phyloP scores from a whole-genome alignment of 2,113 vertebrate species.

The Apodemus sylvaticus region DNA sequence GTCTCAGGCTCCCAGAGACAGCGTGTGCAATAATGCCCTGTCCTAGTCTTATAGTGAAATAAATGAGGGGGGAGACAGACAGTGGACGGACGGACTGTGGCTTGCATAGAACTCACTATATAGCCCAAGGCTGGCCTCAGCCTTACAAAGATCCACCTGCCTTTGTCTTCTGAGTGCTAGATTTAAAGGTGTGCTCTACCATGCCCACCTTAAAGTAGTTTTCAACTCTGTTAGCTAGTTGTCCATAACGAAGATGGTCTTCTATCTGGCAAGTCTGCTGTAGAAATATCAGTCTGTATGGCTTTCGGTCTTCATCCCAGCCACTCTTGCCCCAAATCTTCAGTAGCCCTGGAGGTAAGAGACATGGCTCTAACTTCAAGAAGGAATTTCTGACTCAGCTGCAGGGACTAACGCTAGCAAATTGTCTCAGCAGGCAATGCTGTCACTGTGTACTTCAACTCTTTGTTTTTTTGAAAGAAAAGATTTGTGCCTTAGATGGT shows the following conservation, averaged over 20 bases:
- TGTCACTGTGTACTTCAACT: not conserved
- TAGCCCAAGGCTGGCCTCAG: not conserved
- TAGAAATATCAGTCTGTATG: not conserved
- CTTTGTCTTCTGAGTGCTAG: not conserved
- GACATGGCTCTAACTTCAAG: not conserved
- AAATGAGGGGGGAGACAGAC: not conserved
- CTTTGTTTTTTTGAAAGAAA: not conserved
- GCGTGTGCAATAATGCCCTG: not conserved
- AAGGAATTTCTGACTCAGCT: not conserved
- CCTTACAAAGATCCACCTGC: not conserved
- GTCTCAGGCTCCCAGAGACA: not conserved
- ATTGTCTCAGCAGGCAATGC: not conserved
- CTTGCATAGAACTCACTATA: not conserved
- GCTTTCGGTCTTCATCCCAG: not conserved
- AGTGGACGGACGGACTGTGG: not conserved
- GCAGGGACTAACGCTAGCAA: not conserved
- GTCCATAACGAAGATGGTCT: not conserved
- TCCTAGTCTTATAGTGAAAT: slow-evolving; percentile 44
- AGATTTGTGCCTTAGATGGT: not conserved
- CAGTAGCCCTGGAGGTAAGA: not conserved
- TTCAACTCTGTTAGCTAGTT: not conserved
- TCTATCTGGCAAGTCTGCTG: not conserved
- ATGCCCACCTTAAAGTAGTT: not conserved
- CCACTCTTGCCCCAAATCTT: not conserved
- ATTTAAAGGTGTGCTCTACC: not conserved